Base-by-base conservation (phyloP, 1,140 invertebrate genomes). In the Lepeophtheirus salmonis region DNA sequence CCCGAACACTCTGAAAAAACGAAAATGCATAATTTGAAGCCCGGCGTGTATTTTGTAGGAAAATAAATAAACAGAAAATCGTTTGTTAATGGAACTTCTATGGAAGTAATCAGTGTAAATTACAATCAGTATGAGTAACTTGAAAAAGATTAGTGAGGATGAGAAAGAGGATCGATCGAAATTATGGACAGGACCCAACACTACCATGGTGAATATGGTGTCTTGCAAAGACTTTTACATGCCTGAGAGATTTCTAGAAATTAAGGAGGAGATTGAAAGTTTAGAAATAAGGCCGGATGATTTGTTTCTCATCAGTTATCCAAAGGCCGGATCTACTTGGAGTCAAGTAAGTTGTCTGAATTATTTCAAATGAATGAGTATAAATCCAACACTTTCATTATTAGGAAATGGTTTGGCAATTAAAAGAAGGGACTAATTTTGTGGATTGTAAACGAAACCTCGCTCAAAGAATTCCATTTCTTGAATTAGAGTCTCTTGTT, bases 271-370 rank as follows among this genome's bases (percentile, higher is more conserved):
- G 18, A 67, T 72, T 13, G 57, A 64, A 52, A 68, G 83, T 66
- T 82, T 87, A 68, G 67, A 79, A 63, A 73, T 86, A 1, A 72
- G 78, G 26, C 71, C 80, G 2, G 80, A 81, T 63, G 84, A 89
- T 66, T 75, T 86, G 0, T 88, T 83, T 82, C 71, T 88, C 67
- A 75, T 84, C 18, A 86, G 84, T 6, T 86, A 79, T 73, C 84
- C 85, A 0, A 77, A 85, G 65, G 86, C 84, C 63, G 83, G 83
- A 83, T 83, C 30, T 80, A 82, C 0, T 76, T 86, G 2, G 80
- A 83, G 56, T 6, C 65, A 66, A 48, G 65, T 52, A 52, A 52
- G n/a, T 6, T n/a, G 30, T n/a, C 10, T 12, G 10, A 41, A 41
- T 10, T n/a, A 41, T n/a, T 41, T 41, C 10, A 12, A 41, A n/a